A percentile compares a stretch with the other conserved stretches of the same genome.
Evolutionary conservation across 2,888 invertebrate genomes (phyloP).

Genomic region (Gymnoscelis rufifasciata): DNA sequence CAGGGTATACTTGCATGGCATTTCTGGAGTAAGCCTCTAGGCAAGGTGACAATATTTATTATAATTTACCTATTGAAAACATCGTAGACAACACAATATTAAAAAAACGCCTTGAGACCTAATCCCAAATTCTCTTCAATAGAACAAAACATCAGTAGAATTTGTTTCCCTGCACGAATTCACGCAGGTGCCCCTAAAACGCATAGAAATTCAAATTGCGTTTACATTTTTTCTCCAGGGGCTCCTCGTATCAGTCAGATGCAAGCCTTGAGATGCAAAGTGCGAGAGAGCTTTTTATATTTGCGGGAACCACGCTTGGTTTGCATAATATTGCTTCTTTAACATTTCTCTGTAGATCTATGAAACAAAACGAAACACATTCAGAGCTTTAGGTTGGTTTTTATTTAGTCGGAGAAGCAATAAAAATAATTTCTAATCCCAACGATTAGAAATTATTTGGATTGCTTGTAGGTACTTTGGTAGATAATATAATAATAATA

Average conservation of each 20-base stretch:
- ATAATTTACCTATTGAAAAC: too few relatives aligned
- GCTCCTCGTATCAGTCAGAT: conserved; percentile 70
- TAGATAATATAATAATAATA: too few relatives aligned
- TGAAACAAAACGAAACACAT: conserved; percentile 54
- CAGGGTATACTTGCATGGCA: too few relatives aligned
- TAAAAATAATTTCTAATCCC: too few relatives aligned
- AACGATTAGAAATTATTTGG: too few relatives aligned
- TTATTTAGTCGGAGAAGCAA: conserved; percentile 22
- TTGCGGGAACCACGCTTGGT: conserved; percentile 70
- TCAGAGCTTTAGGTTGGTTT: conserved; percentile 32
- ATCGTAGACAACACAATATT: neutral
- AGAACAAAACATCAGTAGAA: conserved; percentile 14
- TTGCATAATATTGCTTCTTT: conserved; percentile 80
- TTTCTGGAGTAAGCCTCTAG: too few relatives aligned
- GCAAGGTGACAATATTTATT: too few relatives aligned
- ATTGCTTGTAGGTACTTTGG: too few relatives aligned
- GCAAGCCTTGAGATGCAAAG: conserved; percentile 79
- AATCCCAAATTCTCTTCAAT: neutral
- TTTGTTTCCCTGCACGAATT: conserved; percentile 32
- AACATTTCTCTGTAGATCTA: conserved; percentile 65
- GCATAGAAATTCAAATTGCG: conserved; percentile 75
- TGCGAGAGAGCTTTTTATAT: conserved; percentile 75
- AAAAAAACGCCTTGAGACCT: neutral
- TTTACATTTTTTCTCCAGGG: conserved; percentile 73
- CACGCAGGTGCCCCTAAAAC: conserved; percentile 64